phyloP scores from a whole-genome alignment of 1,140 invertebrate genomes.

The Ectropis grisescens region DNA sequence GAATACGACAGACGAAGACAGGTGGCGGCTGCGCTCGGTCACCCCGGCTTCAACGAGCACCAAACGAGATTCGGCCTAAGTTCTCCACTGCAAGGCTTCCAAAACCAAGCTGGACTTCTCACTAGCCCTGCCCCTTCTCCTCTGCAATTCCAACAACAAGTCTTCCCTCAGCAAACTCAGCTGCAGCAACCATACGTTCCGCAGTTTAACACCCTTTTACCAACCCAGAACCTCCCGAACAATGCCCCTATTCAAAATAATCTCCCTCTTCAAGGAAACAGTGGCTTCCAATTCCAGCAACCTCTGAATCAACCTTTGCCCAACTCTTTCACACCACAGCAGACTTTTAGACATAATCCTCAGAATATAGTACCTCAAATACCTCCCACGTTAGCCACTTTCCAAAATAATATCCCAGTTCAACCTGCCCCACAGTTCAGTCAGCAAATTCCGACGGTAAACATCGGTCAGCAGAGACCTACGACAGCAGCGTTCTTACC shows the following conservation, averaged over 20 bases:
- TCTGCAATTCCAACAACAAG: slow-evolving; percentile 38
- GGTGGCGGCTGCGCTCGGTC: slow-evolving; percentile 29
- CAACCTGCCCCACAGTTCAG: slow-evolving; percentile 33
- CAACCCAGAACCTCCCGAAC: slow-evolving; percentile 33
- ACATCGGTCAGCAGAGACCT: slow-evolving; percentile 45
- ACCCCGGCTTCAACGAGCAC: slow-evolving; percentile 51
- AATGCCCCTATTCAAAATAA: slow-evolving; percentile 18
- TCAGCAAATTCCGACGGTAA: slow-evolving; percentile 27
- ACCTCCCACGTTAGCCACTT: slow-evolving; percentile 36
- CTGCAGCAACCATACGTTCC: slow-evolving; percentile 38
- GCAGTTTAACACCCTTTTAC: slow-evolving; percentile 43
- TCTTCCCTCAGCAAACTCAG: slow-evolving; percentile 16
- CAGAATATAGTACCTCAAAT: slow-evolving; percentile 2
- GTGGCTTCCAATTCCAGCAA: slow-evolving; percentile 38
- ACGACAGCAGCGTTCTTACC: slow-evolving; percentile 58
- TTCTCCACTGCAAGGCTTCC: slow-evolving; percentile 49
- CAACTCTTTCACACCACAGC: slow-evolving; percentile 36
- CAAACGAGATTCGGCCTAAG: slow-evolving; percentile 55
- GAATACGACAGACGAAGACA: slow-evolving; percentile 58
- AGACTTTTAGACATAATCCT: slow-evolving; percentile 30
- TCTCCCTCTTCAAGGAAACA: slow-evolving; percentile 26
- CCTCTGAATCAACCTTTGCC: slow-evolving; percentile 17
- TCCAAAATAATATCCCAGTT: slow-evolving; percentile 28
- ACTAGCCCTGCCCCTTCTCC: slow-evolving; percentile 27
- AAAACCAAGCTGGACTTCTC: slow-evolving; percentile 21